Conservation (phyloP, 2,113 vertebrate species). For the Bufo gargarizans region DNA sequence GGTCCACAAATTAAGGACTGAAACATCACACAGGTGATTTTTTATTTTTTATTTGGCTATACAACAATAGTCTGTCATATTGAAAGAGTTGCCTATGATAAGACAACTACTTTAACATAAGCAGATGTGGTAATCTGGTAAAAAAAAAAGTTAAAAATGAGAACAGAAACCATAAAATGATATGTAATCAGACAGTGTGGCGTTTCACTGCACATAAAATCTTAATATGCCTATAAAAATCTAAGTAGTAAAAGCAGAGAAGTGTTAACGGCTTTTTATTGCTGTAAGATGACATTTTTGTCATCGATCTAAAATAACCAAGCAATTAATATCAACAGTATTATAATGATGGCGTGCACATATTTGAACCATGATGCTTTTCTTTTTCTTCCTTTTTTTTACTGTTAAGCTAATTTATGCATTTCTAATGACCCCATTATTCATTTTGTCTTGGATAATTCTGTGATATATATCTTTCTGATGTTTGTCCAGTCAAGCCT, state of each 20-base stretch:
- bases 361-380: conserved; percentile 81
- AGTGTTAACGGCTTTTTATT: conserved; percentile 42
- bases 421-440: conserved; percentile 80
- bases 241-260: neutral
- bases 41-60: too few relatives aligned
- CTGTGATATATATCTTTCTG: conserved; percentile 71
- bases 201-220: neutral
- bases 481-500: conserved; percentile 66
- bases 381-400: conserved; percentile 66
- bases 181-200: conserved; percentile 7
- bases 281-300: conserved; percentile 60
- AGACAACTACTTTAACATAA: neutral
- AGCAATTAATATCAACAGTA: conserved; percentile 77
- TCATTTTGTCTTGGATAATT: conserved; percentile 76
- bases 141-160: neutral
- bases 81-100: neutral
- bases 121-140: neutral
- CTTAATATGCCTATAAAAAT: conserved; percentile 40
- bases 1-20: too few relatives aligned
- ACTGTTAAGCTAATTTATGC: conserved; percentile 72
- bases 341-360: conserved; percentile 79
- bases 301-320: conserved; percentile 72
- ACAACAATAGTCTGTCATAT: neutral
- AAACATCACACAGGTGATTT: too few relatives aligned
- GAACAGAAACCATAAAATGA: neutral